These are phyloP conservation scores for Acronicta aceris DNA, from an alignment of 2,888 invertebrate species.

Conservation along the genomic window DNA sequence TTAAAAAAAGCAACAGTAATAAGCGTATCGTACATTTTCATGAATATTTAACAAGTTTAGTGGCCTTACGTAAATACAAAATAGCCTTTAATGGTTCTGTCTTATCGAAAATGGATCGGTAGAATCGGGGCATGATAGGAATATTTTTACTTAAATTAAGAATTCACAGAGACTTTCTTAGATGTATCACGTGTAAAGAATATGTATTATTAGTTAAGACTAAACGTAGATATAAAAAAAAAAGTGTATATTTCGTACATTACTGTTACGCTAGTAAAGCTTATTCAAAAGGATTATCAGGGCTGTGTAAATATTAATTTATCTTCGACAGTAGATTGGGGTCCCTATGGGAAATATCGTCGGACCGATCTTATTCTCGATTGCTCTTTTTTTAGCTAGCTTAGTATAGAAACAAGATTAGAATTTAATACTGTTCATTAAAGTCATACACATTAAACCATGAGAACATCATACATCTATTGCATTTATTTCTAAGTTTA, in stretches of 20 bases:
- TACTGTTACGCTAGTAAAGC: too few relatives aligned
- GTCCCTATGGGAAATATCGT: conserved; percentile 15
- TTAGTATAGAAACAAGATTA: not conserved
- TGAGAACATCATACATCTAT: conserved; percentile 7
- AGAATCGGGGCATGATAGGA: conserved; percentile 76
- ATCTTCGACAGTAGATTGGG: not conserved
- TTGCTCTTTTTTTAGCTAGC: conserved; percentile 4
- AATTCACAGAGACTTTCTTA: conserved; percentile 30
- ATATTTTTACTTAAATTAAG: conserved; percentile 63
- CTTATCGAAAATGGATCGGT: conserved; percentile 76
- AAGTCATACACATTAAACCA: conserved; percentile 6
- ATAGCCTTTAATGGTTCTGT: conserved; percentile 68
- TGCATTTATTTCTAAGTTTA: not conserved
- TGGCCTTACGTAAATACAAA: conserved; percentile 81
- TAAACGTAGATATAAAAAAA: not conserved
- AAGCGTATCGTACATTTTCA: conserved; percentile 57
- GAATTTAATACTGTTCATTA: too few relatives aligned
- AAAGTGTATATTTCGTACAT: not conserved
- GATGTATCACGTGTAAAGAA: conserved; percentile 7
- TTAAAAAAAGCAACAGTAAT: conserved; percentile 51
- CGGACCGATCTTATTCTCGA: not conserved
- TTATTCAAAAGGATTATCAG: not conserved
- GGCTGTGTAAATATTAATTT: not conserved
- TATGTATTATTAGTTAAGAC: conserved; percentile 5
- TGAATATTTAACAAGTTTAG: conserved; percentile 77